phyloP scores from a whole-genome alignment of 1,140 invertebrate species.

The Drosophila teissieri region DNA sequence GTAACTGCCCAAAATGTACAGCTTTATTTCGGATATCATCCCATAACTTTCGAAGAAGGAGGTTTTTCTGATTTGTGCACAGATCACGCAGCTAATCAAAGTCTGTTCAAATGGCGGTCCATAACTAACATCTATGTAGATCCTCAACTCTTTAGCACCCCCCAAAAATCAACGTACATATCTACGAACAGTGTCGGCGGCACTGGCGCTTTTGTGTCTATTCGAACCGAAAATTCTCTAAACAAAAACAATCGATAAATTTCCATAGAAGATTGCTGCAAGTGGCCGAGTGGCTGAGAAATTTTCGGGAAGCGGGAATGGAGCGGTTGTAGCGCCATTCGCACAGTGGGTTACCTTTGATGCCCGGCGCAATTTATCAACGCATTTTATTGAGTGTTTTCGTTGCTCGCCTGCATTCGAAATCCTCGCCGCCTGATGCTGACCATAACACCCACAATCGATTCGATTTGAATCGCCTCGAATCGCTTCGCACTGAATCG shows the following conservation, averaged over 20 bases:
- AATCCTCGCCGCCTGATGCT: constrained; percentile 76
- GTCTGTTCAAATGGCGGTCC: constrained; percentile 10
- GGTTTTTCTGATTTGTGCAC: constrained; percentile 27
- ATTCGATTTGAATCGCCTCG: constrained; percentile 1
- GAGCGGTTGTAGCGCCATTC: constrained; percentile 58
- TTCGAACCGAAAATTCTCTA: constrained; percentile 66
- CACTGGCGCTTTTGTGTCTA: constrained; percentile 79
- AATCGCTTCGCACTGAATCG: constrained; percentile 11
- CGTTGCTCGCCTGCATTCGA: constrained; percentile 70
- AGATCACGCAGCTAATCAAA: constrained; percentile 20
- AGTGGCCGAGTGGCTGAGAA: constrained; percentile 45
- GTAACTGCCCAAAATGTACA: neutral
- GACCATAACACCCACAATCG: constrained; percentile 70
- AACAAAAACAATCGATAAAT: constrained; percentile 82
- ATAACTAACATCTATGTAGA: constrained; percentile 9
- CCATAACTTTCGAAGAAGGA: constrained; percentile 18
- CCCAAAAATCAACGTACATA: neutral
- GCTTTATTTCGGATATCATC: constrained; percentile 12
- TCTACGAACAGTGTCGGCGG: constrained; percentile 23
- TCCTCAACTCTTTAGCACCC: neutral
- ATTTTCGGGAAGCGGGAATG: neutral
- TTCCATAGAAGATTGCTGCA: constrained; percentile 78
- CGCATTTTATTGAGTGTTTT: constrained; percentile 81
- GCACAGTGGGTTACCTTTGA: constrained; percentile 78
- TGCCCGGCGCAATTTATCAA: constrained; percentile 79